phyloP scores from a whole-genome alignment of 2,888 invertebrate species.

The Ochlodes sylvanus region DNA sequence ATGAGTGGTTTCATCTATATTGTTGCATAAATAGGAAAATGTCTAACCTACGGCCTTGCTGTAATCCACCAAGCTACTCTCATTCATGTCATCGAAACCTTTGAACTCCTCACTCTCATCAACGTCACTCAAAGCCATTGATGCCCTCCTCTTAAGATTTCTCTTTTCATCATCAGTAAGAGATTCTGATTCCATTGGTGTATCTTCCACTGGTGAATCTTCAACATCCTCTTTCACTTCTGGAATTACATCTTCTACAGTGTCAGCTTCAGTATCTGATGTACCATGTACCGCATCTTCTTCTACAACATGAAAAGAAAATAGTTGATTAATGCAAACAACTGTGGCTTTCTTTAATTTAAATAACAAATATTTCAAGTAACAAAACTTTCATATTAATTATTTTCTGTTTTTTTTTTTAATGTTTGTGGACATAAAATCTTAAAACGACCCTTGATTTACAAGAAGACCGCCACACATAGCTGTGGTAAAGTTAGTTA shows the following conservation, averaged over 20 bases:
- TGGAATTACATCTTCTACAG: neutral
- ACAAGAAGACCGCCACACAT: no score
- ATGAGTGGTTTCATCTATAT: no score
- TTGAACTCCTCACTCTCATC: conserved; percentile 65
- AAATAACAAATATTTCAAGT: no score
- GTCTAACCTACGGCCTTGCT: conserved; percentile 64
- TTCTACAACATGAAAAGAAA: neutral
- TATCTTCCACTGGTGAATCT: neutral
- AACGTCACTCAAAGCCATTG: conserved; percentile 66
- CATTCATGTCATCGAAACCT: conserved; percentile 64
- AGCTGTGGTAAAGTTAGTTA: no score
- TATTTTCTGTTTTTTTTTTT: neutral
- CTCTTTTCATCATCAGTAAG: conserved; percentile 49
- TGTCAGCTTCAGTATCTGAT: conserved; percentile 1
- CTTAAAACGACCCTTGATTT: no score
- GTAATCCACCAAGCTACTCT: conserved; percentile 58
- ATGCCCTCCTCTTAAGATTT: conserved; percentile 72
- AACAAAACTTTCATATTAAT: neutral
- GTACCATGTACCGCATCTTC: neutral
- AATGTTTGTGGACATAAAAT: no score
- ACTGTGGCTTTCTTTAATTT: no score
- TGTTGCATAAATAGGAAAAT: conserved; percentile 32
- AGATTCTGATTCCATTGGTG: conserved; percentile 4
- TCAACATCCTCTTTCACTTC: neutral
- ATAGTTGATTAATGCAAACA: no score